Evolutionary conservation across 2,797 vertebrate genomes (phyloP).

Genomic region (Pseudomugil gertrudae): DNA sequence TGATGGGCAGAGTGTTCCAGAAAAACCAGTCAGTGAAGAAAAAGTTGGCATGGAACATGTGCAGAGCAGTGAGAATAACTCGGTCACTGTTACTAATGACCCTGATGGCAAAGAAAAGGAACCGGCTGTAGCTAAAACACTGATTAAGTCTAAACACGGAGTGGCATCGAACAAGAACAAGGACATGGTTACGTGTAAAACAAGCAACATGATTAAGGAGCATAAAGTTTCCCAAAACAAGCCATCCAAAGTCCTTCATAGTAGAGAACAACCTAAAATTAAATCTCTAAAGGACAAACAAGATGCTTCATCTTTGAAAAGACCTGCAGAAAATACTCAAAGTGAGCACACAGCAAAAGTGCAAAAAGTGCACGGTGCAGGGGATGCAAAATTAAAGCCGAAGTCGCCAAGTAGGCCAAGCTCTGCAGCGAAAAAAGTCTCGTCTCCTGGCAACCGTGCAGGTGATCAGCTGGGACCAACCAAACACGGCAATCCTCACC

Average conservation of each 20-base stretch:
- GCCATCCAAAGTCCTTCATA: slow-evolving; percentile 72
- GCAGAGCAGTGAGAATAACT: slow-evolving; percentile 54
- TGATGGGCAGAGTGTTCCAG: slow-evolving; percentile 57
- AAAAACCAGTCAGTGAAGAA: slow-evolving; percentile 26
- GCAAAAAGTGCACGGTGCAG: slow-evolving; percentile 81
- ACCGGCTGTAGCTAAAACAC: slow-evolving; percentile 57
- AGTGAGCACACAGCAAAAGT: slow-evolving; percentile 83
- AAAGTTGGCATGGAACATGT: slow-evolving; percentile 40
- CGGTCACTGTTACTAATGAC: slow-evolving; percentile 37
- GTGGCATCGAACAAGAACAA: slow-evolving; percentile 65
- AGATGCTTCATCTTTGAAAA: slow-evolving; percentile 76
- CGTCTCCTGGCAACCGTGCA: slow-evolving; percentile 66
- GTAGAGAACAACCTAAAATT: slow-evolving; percentile 64
- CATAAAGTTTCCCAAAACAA: slow-evolving; percentile 61
- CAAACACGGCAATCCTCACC: slow-evolving; percentile 60
- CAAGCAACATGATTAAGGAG: slow-evolving; percentile 58
- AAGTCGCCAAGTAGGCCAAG: slow-evolving; percentile 69
- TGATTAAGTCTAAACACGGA: slow-evolving; percentile 70
- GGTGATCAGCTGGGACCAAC: slow-evolving; percentile 68
- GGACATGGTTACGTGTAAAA: slow-evolving; percentile 58
- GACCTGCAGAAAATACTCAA: slow-evolving; percentile 74
- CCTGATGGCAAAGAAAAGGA: slow-evolving; percentile 61
- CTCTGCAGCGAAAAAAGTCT: slow-evolving; percentile 70
- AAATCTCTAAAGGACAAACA: slow-evolving; percentile 74
- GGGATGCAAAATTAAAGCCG: slow-evolving; percentile 72